phyloP scores from a whole-genome alignment of 1,140 invertebrate species.

The Cataglyphis hispanica region DNA sequence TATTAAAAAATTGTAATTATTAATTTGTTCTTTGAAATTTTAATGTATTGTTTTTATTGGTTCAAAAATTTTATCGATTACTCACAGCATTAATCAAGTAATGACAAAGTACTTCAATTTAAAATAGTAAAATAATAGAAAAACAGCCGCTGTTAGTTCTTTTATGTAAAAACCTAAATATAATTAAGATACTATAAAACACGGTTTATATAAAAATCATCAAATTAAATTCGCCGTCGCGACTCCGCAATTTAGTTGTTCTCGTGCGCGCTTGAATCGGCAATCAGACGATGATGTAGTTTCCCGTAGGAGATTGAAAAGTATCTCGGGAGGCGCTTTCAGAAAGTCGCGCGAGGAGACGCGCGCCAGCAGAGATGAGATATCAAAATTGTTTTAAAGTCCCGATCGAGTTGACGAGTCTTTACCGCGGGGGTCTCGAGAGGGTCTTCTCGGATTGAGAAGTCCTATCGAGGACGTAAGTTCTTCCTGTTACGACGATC shows the following conservation, averaged over 20 bases:
- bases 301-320: constrained; percentile 68
- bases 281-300: constrained; percentile 63
- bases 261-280: constrained; percentile 34
- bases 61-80: too few relatives aligned
- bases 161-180: background rate
- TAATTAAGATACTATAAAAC: background rate
- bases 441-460: constrained; percentile 54
- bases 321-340: constrained; percentile 37
- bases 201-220: constrained; percentile 9
- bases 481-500: constrained; percentile 29
- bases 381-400: constrained; percentile 78
- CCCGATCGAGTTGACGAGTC: constrained; percentile 75
- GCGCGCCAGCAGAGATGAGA: constrained; percentile 69
- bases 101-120: background rate
- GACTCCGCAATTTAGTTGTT: constrained; percentile 15
- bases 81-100: background rate
- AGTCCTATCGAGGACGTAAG: constrained; percentile 62
- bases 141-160: background rate
- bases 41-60: background rate
- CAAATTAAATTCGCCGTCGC: constrained; percentile 28
- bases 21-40: background rate
- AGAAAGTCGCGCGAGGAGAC: constrained; percentile 50
- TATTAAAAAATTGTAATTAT: background rate
- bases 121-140: background rate
- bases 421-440: constrained; percentile 49